These are phyloP conservation scores for Ephydatia muelleri DNA, from an alignment of 37 sponge, comb jelly and placozoan genomes.

Conservation along the genomic window DNA sequence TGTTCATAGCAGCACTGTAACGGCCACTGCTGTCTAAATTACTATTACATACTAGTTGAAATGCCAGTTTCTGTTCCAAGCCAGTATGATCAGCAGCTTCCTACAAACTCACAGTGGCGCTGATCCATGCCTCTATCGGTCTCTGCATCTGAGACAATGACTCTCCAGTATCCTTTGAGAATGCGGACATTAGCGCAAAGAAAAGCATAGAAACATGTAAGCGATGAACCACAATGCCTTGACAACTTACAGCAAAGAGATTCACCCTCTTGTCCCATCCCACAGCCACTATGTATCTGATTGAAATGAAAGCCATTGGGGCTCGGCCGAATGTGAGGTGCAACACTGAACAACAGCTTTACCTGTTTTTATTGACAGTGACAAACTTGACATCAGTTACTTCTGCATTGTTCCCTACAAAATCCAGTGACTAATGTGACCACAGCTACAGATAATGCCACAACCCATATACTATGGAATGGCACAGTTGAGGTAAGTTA, in stretches of 20 bases:
- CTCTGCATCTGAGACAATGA: slow-evolving; percentile 6
- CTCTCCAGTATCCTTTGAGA: slow-evolving; percentile 38
- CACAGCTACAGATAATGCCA: not conserved
- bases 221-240: not conserved
- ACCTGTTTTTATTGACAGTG: slow-evolving; percentile 72
- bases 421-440: too few relatives aligned
- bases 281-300: slow-evolving; percentile 83
- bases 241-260: slow-evolving; percentile 75
- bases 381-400: slow-evolving; percentile 60
- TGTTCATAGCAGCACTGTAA: too few relatives aligned
- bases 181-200: not conserved
- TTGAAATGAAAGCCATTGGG: too few relatives aligned
- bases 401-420: slow-evolving; percentile 38
- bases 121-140: slow-evolving; percentile 49
- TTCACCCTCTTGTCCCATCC: slow-evolving; percentile 92
- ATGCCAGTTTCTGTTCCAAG: too few relatives aligned
- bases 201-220: not conserved
- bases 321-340: too few relatives aligned
- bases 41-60: too few relatives aligned
- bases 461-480: not conserved
- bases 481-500: not conserved
- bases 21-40: too few relatives aligned
- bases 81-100: not conserved
- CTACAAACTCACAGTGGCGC: slow-evolving; percentile 36
- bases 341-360: not conserved